A percentile compares a stretch with the other conserved stretches of the same genome.
These are phyloP conservation scores for Isurus oxyrinchus DNA, from an alignment of 2,113 vertebrate species.

Conservation along the genomic window DNA sequence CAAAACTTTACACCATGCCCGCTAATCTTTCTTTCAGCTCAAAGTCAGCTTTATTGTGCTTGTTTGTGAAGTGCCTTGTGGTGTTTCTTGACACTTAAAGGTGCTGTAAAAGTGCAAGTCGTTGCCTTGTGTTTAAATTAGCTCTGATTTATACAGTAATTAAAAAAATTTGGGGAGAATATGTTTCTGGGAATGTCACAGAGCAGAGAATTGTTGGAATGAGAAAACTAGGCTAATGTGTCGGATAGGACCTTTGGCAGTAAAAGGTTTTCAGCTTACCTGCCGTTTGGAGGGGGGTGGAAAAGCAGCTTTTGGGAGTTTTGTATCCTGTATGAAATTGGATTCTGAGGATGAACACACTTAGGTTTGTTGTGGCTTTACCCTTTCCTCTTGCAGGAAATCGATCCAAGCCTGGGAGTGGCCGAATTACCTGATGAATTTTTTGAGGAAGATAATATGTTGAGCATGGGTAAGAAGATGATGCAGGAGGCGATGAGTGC, in stretches of 20 bases:
- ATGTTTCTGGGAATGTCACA: no score
- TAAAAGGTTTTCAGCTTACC: not conserved
- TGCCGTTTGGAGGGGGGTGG: not conserved
- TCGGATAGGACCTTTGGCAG: not conserved
- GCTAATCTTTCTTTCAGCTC: not conserved
- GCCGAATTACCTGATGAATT: slow-evolving; percentile 89
- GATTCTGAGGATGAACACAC: not conserved
- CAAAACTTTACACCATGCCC: not conserved
- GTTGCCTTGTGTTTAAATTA: not conserved
- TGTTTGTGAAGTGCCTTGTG: not conserved
- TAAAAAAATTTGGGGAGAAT: no score
- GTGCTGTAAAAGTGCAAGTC: not conserved
- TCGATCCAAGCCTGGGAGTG: slow-evolving; percentile 88
- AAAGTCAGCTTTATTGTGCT: not conserved
- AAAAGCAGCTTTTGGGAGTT: not conserved
- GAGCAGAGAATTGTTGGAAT: no score
- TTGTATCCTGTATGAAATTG: not conserved
- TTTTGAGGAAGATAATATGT: slow-evolving; percentile 93
- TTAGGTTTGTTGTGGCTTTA: not conserved
- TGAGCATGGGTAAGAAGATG: slow-evolving; percentile 98
- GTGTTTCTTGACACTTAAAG: not conserved
- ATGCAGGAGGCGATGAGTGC: slow-evolving; percentile 98
- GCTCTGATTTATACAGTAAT: not conserved
- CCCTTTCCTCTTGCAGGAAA: slow-evolving; percentile 63
- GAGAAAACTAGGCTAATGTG: no score